Evolutionary conservation across 2,797 vertebrate genomes (phyloP), one percentile per base, ranked within the genome.

Genomic region (Setipinna tenuifilis): DNA sequence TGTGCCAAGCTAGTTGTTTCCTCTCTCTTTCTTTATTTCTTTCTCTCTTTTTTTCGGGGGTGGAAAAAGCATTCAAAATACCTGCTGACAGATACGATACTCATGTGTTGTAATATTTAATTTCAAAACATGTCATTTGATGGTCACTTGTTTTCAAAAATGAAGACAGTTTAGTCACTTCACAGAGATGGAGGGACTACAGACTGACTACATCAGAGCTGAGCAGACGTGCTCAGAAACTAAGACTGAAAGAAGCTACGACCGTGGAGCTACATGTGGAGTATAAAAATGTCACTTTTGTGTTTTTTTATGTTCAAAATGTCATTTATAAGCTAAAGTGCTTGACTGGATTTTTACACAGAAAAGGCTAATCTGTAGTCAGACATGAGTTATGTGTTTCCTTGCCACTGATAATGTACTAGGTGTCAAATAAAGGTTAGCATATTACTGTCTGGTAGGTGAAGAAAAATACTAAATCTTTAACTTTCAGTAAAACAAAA

Each of bases 291-390:
- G 62, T 68, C 62, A 68, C 62, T 68, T 23, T 75, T 31, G 19
- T 48, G 46, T 48, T 48, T 75, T 75, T 75, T 35, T 75, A 68
- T 41, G 68, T 75, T 10, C 68, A 41, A 41, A 41, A 35, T 75
- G 68, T 75, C 68, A 75, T 75, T 41, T 75, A 75, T 41, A 75
- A 41, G 68, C 68, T 75, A 6, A 62, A 75, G 68, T 75, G 12
- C 68, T 75, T 75, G 68, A 41, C 31, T 41, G 31, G 5, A 41
- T 68, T 75, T 31, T 75, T 75, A 14, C 68, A 41, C 31, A 75
- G 31, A 75, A 75, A 41, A 75, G 65, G 14, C 28, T 35, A 25
- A 9, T 71, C 12, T 71, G 25, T 25, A 25, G 65, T 71, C 28
- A 35, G 65, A 75, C 68, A 75, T 78, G 31, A 54, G 50, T 54